Base-by-base conservation (phyloP, 2,113 vertebrate species). In the Xiphophorus hellerii region DNA sequence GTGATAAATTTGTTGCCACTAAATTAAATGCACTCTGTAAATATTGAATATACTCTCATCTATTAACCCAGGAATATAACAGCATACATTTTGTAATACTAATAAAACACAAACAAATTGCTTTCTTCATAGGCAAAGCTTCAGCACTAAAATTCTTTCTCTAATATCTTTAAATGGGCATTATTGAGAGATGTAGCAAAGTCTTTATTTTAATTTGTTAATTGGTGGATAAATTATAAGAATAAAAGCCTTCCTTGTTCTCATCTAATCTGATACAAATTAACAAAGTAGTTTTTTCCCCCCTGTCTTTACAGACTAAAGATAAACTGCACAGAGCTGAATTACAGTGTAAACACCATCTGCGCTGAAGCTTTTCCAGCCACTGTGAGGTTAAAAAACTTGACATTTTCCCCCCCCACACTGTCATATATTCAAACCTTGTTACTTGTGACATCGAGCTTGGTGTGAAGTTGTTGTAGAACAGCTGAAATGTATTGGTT, bases 131-230 rank as follows among this genome's bases (percentile, higher is more conserved):
- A 20, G 51, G 51, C 22, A n/a, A 58, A 58, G 51, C 10, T n/a
- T 27, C 27, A 5, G 42, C 27, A 9, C 28, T 68, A 30, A 22
- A 29, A 25, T 12, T 51, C 17, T 30, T 20, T 3, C 27, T 67
- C 9, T 28, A 48, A 33, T 15, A 42, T 44, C 42, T 44, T 44
- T 15, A 39, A 44, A 44, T 14, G 13, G 12, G 3, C 42, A 44
- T 44, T 51, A 1, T 25, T 25, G 17, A 58, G 51, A n/a, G 51
- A 58, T 58, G 51, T n/a, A n/a, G 25, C 0, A 28, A 71, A 48
- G 58, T 62, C 31, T 48, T 60, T 20, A 58, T 35, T 79, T 7
- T 69, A 71, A 37, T 69, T 71, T 70, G 8, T 39, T 54, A 77
- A 14, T 22, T 22, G 48, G 25, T 20, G 48, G 7, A 22, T 22